phyloP scores from a whole-genome alignment of 1,140 invertebrate genomes.

The Euwallacea similis region DNA sequence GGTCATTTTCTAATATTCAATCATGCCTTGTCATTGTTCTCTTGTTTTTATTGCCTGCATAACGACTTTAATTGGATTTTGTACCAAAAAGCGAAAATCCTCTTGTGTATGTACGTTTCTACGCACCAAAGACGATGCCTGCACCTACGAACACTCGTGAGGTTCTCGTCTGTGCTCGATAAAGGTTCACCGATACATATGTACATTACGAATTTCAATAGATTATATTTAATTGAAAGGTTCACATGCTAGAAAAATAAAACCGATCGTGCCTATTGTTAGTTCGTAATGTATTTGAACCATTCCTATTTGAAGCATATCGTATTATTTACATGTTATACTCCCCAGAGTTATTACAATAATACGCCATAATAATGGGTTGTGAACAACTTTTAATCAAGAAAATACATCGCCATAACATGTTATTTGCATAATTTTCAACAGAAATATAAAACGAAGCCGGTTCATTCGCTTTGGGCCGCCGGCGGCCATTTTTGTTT shows the following conservation, averaged over 20 bases:
- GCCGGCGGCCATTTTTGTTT: constrained; percentile 33
- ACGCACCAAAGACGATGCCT: too few species aligned
- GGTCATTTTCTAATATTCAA: constrained; percentile 43
- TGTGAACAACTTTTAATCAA: constrained; percentile 36
- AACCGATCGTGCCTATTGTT: background rate
- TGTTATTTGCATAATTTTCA: constrained; percentile 37
- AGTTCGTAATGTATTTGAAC: background rate
- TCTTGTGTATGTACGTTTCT: too few species aligned
- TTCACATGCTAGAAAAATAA: too few species aligned
- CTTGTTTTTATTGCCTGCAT: constrained; percentile 20
- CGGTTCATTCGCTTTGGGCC: constrained; percentile 24
- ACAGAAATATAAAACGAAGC: constrained; percentile 24
- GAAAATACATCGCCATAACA: constrained; percentile 35
- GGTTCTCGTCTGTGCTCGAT: too few species aligned
- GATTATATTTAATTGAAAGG: too few species aligned
- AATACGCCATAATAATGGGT: constrained; percentile 33
- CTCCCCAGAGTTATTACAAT: constrained; percentile 33
- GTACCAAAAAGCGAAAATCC: too few species aligned
- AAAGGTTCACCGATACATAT: too few species aligned
- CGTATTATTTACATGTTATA: constrained; percentile 33
- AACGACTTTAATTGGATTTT: constrained; percentile 11
- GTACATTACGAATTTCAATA: too few species aligned
- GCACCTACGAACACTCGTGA: too few species aligned
- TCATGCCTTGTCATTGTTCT: constrained; percentile 36
- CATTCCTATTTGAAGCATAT: constrained; percentile 8